Base-by-base conservation (phyloP, 2,113 vertebrate genomes). In the Stomatorhinus ivindoensis region DNA sequence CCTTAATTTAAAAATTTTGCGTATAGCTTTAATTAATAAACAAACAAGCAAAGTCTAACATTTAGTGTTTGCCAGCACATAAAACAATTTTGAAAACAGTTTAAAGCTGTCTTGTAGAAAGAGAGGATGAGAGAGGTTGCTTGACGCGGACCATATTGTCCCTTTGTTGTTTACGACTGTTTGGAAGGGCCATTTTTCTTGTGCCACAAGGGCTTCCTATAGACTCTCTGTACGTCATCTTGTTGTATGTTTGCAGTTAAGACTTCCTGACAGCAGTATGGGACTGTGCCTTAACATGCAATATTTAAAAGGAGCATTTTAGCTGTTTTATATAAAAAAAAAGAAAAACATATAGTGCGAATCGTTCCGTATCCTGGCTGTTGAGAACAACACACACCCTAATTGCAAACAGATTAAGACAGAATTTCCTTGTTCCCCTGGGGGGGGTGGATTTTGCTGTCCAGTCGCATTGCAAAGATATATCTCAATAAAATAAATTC, bases 11-110 rank as follows among this genome's bases (percentile, higher is more conserved):
- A 4, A 31, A 13, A 31, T 31, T 31, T 13, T 11, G 27, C 10
- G 31, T 1, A 31, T 69, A 31, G 10, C n/a, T 69, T 69, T 31
- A 31, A 15, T 69, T 31, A 69, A 69, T 69, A 31, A 27, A 69
- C 31, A 65, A 65, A 65, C 0, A 89, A 90, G 89, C 89, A 84
- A 88, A 90, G 91, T 89, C 5, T 11, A 48, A 4, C 82, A 13
- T 85, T 39, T 80, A 39, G 4, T 42, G 15, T 35, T 17, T 76
- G 27, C 31, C 13, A 76, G 35, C 1, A 39, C 4, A 76, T 35
- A 39, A 76, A 76, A 6, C 24, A 9, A 65, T 17, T 39, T 76
- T 15, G 31, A 39, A 6, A 39, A 35, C 11, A 5, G 31, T 39
- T 39, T 19, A 39, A 39, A 76, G 35, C 69, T 2, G 69, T 17